These are phyloP conservation scores for Himalopsyche tibetana DNA, from an alignment of 2,888 invertebrate genomes.

Conservation along the genomic window DNA sequence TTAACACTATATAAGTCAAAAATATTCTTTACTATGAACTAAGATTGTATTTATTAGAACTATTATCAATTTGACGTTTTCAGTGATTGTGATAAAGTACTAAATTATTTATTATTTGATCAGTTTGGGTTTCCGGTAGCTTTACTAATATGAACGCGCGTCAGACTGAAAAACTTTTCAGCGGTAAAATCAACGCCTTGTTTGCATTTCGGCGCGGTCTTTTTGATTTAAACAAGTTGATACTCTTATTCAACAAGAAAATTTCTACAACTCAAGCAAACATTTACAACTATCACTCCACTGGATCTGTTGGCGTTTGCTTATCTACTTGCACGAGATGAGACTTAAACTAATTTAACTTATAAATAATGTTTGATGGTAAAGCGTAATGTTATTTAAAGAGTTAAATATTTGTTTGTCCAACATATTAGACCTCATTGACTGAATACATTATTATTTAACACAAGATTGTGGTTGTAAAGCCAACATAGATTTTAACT, in stretches of 20 bases:
- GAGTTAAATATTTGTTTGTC: background rate
- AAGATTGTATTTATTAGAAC: too few relatives aligned
- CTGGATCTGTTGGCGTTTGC: background rate
- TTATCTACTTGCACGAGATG: background rate
- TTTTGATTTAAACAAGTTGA: slow-evolving; percentile 31
- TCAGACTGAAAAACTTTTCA: background rate
- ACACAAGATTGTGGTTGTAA: too few relatives aligned
- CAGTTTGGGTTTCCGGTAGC: background rate
- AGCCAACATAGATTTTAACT: too few relatives aligned
- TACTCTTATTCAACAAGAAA: slow-evolving; percentile 6
- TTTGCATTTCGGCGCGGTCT: slow-evolving; percentile 11
- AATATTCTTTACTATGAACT: too few relatives aligned
- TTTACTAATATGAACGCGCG: background rate
- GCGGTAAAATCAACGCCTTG: slow-evolving; percentile 34
- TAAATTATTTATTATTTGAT: too few relatives aligned
- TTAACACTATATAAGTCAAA: too few relatives aligned
- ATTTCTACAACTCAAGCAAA: slow-evolving; percentile 16
- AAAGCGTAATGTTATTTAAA: slow-evolving; percentile 5
- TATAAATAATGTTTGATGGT: background rate
- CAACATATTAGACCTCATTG: too few relatives aligned
- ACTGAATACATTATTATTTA: too few relatives aligned
- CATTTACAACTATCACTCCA: slow-evolving; percentile 4
- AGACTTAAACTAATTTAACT: slow-evolving; percentile 27
- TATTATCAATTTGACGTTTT: too few relatives aligned
- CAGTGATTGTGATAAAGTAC: too few relatives aligned